Conservation (phyloP, 2,113 vertebrate genomes). For the Chloebia gouldiae region DNA sequence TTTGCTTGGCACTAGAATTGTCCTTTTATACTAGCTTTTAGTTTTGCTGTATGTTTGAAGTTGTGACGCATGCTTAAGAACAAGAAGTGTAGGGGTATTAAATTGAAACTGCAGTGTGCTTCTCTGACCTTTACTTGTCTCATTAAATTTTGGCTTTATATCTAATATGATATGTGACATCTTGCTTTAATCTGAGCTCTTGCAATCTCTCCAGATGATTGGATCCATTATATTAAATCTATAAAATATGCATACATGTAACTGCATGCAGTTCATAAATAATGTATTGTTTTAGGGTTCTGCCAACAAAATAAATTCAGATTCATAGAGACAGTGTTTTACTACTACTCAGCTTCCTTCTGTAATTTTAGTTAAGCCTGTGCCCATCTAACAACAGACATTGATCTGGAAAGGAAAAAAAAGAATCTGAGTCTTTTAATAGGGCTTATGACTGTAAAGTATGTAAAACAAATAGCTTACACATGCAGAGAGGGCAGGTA, state of each 20-base stretch:
- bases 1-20: background rate
- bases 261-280: constrained; percentile 56
- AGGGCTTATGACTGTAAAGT: background rate
- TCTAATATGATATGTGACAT: constrained; percentile 47
- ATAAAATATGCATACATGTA: constrained; percentile 48
- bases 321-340: background rate
- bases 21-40: background rate
- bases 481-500: background rate
- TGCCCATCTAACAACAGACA: background rate
- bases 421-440: background rate
- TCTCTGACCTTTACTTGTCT: constrained; percentile 62
- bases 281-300: constrained; percentile 38
- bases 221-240: constrained; percentile 54
- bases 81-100: background rate
- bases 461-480: background rate
- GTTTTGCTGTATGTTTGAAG: background rate
- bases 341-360: background rate
- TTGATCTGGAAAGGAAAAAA: background rate
- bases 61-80: background rate
- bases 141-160: constrained; percentile 58
- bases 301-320: constrained; percentile 37
- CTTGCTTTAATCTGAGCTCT: constrained; percentile 59
- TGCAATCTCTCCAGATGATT: constrained; percentile 33
- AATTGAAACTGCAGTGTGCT: background rate
- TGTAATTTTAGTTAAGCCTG: constrained; percentile 11